Base-by-base conservation (phyloP, 2,113 vertebrate genomes). In the Cavia porcellus region DNA sequence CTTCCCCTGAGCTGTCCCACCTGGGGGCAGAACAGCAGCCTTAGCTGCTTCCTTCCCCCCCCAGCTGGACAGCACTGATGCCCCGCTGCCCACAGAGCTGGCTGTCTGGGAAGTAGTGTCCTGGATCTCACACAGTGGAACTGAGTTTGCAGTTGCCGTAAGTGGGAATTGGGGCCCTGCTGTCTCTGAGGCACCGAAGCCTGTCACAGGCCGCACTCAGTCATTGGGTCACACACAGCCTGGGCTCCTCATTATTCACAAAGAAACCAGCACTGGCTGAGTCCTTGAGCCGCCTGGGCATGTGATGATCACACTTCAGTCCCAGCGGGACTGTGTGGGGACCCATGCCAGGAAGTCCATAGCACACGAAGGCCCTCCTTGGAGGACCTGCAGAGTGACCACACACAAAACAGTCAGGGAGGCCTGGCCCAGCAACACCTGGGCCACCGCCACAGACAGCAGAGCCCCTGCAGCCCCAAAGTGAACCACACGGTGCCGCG, bases 211-310 rank as follows among this genome's bases (percentile, higher is more conserved):
- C 45, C 32, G 57, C 90, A 96, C 95, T 96, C 93, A 95, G 90
- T 75, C 38, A n/a, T 82, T 35, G 30, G 42, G 74, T 38, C 55
- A 92, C 92, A 97, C 17, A 81, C 35, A 50, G 88, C 79, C 42
- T 42, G n/a, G 72, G 20, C 45, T 90, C 88, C 92, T 81, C 90
- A 95, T 96, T 94, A 97, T 97, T 94, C 92, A 97, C 77, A 87
- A 92, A 92, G 50, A 86, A 94, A 86, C 45, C 82, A 94, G 28
- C 68, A 72, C 70, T 5, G 11, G 64, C 30, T 1, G 30, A 35
- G 64, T 32, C 30, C 64, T 6, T 1, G 5, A 17, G 20, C 57
- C 20, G 6, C 57, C 57, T 30, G 30, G 64, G 15, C 30, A 5
- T 91, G 22, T 7, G 3, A 5, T 5, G 28, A 17, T 9, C 24